These are phyloP conservation scores for Pterocles gutturalis DNA, from an alignment of 2,113 vertebrate species.

Conservation along the genomic window DNA sequence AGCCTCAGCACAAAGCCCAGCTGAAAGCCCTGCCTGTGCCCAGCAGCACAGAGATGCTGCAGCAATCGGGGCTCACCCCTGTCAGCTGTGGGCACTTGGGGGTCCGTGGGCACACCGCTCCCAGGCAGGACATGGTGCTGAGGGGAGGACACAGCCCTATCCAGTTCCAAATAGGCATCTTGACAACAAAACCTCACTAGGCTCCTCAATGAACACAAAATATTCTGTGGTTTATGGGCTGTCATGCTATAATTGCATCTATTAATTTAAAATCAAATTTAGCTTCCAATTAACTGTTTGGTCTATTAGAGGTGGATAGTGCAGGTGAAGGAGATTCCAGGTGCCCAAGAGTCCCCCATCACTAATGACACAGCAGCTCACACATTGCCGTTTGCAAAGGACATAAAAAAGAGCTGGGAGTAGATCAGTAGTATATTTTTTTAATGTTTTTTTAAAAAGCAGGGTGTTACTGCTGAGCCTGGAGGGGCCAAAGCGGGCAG, in stretches of 20 bases:
- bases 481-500: not conserved
- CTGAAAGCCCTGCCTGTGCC: not conserved
- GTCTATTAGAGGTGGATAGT: not conserved
- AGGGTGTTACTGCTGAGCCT: not conserved
- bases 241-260: not conserved
- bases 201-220: not conserved
- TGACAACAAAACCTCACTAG: not conserved
- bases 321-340: not conserved
- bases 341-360: not conserved
- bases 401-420: not conserved
- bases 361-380: accelerated
- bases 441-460: not conserved
- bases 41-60: not conserved
- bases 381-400: not conserved
- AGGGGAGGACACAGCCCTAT: not conserved
- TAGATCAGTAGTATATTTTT: too few species aligned
- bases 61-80: not conserved
- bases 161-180: not conserved
- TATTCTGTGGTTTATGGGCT: not conserved
- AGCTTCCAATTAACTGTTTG: not conserved
- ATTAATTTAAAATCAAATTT: not conserved
- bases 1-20: not conserved
- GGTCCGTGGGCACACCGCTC: not conserved
- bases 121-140: not conserved
- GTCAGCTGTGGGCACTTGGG: not conserved